Conservation (phyloP, 1,140 invertebrate genomes). For the Drosophila subobscura region DNA sequence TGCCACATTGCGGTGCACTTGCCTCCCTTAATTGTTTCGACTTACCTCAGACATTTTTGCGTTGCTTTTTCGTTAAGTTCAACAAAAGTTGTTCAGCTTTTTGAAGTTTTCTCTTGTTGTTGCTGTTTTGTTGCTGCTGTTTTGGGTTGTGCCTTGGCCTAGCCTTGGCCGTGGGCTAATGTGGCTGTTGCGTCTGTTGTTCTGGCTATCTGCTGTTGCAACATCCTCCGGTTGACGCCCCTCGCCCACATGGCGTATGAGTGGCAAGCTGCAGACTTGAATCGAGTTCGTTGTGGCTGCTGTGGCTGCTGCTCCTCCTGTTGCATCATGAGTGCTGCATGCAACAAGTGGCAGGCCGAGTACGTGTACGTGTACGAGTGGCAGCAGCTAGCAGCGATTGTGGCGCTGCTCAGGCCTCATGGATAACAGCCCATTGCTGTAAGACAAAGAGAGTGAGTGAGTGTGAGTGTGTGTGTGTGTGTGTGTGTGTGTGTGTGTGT, state of each 20-base stretch:
- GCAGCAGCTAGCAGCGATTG: slow-evolving; percentile 43
- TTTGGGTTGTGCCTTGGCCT: slow-evolving; percentile 19
- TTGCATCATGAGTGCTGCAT: slow-evolving; percentile 59
- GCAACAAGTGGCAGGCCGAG: slow-evolving; percentile 69
- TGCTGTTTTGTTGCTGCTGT: slow-evolving; percentile 24
- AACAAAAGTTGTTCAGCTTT: slow-evolving; percentile 43
- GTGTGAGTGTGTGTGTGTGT: not conserved
- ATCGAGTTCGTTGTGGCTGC: slow-evolving; percentile 58
- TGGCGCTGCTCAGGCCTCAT: slow-evolving; percentile 54
- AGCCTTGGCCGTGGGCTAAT: slow-evolving; percentile 40
- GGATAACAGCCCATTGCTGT: slow-evolving; percentile 55
- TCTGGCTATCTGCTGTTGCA: slow-evolving; percentile 31
- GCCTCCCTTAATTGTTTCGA: not conserved
- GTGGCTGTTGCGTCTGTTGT: slow-evolving; percentile 17
- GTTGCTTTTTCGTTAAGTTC: slow-evolving; percentile 40
- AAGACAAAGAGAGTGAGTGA: not conserved
- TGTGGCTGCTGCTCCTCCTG: slow-evolving; percentile 32
- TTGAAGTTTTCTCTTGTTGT: slow-evolving; percentile 24
- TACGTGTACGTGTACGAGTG: slow-evolving; percentile 10
- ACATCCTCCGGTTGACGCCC: slow-evolving; percentile 46
- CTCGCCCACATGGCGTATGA: slow-evolving; percentile 60
- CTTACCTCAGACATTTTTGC: slow-evolving; percentile 72
- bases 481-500: not conserved
- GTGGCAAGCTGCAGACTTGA: slow-evolving; percentile 42
- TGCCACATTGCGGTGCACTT: too few relatives aligned